Evolutionary conservation across 2,888 invertebrate species (phyloP).

Genomic region (Xylota segnis): DNA sequence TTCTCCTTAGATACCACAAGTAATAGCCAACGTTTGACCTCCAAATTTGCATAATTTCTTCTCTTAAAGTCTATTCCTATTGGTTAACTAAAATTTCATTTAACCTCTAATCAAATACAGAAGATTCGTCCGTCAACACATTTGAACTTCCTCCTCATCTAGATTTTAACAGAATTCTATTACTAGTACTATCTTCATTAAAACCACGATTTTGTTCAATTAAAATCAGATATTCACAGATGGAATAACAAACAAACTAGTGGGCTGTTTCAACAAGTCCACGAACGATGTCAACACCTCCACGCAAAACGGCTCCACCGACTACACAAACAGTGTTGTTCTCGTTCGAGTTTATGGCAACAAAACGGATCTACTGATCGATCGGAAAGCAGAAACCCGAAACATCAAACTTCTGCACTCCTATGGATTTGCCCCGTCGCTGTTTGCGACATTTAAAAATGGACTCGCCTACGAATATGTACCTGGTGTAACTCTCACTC

Average conservation of each 20-base stretch:
- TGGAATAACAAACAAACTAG: slow-evolving; percentile 96
- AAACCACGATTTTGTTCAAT: slow-evolving; percentile 75
- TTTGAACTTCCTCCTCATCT: background rate
- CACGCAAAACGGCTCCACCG: slow-evolving; percentile 47
- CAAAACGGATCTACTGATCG: slow-evolving; percentile 96
- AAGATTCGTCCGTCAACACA: too few relatives aligned
- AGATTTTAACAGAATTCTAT: slow-evolving; percentile 9
- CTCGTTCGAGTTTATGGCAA: slow-evolving; percentile 96
- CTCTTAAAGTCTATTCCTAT: too few relatives aligned
- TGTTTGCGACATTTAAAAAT: slow-evolving; percentile 96
- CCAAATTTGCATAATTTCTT: too few relatives aligned
- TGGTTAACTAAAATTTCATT: too few relatives aligned
- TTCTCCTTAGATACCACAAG: too few relatives aligned
- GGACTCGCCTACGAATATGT: slow-evolving; percentile 96
- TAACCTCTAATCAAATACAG: too few relatives aligned
- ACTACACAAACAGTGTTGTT: slow-evolving; percentile 87
- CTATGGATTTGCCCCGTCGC: slow-evolving; percentile 91
- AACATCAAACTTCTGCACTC: slow-evolving; percentile 88
- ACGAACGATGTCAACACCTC: slow-evolving; percentile 57
- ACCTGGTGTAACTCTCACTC: slow-evolving; percentile 91
- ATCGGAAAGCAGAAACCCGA: slow-evolving; percentile 92
- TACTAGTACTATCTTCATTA: slow-evolving; percentile 39
- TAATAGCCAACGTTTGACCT: too few relatives aligned
- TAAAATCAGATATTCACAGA: slow-evolving; percentile 93
- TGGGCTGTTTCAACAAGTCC: slow-evolving; percentile 88